Conservation (phyloP, 92 coral and sea anemone species). For the Paramuricea clavata region DNA sequence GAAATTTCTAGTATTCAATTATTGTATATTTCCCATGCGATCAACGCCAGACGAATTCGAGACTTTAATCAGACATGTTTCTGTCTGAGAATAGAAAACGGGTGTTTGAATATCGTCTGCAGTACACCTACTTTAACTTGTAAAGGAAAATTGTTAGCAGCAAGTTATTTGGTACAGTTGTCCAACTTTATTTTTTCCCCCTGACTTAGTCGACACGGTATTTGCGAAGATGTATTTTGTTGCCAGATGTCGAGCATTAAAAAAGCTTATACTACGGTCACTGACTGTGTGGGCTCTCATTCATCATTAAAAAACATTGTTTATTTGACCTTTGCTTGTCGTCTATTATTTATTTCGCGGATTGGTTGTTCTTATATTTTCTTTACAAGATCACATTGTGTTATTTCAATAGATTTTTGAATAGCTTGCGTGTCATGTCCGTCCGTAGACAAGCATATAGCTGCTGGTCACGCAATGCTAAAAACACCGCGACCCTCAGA, state of each 20-base stretch:
- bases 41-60: constrained; percentile 49
- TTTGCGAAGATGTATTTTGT: neutral
- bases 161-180: neutral
- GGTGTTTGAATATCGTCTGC: neutral
- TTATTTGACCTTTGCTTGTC: constrained; percentile 24
- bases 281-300: constrained; percentile 3
- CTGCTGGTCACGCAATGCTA: constrained; percentile 23
- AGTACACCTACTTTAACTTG: neutral
- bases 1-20: neutral
- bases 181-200: neutral
- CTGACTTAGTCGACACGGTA: neutral
- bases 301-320: constrained; percentile 15
- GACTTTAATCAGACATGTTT: constrained; percentile 46
- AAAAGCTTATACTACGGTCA: constrained; percentile 4
- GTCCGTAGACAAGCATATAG: constrained; percentile 7
- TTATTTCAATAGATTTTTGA: constrained; percentile 11
- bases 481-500: constrained; percentile 4
- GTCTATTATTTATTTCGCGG: constrained; percentile 17
- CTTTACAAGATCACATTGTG: constrained; percentile 2
- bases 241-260: neutral
- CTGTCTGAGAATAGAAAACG: constrained; percentile 42
- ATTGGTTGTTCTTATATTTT: constrained; percentile 26
- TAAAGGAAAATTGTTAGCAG: neutral
- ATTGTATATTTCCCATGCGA: neutral
- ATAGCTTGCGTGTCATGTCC: constrained; percentile 43